phyloP scores from a whole-genome alignment of 2,888 invertebrate species.

The Cheilosia urbana region DNA sequence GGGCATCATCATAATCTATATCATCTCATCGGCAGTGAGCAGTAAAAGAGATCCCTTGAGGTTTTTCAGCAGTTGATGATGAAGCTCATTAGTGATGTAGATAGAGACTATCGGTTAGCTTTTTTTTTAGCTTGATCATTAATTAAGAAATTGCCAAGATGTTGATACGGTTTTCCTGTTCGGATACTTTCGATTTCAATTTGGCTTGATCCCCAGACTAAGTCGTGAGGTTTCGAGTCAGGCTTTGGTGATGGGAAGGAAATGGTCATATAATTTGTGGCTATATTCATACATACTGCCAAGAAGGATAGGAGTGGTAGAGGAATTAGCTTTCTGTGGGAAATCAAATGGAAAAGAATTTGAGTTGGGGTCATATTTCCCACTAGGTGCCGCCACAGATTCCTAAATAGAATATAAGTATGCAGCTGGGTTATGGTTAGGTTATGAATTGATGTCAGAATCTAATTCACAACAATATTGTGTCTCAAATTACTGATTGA shows the following conservation, averaged over 20 bases:
- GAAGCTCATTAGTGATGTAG: constrained; percentile 38
- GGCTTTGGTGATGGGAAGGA: neutral
- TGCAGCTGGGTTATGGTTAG: too few species aligned
- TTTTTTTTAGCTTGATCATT: constrained; percentile 24
- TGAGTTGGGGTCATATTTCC: too few species aligned
- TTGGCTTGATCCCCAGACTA: neutral
- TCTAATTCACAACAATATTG: too few species aligned
- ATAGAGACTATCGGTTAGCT: constrained; percentile 29
- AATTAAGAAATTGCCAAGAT: constrained; percentile 45
- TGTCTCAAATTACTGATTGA: too few species aligned
- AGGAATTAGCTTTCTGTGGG: too few species aligned
- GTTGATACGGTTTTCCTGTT: constrained; percentile 16
- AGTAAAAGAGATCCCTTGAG: constrained; percentile 1
- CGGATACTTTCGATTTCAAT: constrained; percentile 18
- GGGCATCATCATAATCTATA: constrained; percentile 47
- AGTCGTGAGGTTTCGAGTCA: too few species aligned
- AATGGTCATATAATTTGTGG: neutral
- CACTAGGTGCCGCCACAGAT: too few species aligned
- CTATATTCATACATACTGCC: too few species aligned
- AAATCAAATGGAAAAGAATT: too few species aligned
- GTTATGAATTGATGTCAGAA: too few species aligned
- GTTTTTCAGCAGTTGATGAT: constrained; percentile 12
- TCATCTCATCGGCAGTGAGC: constrained; percentile 4
- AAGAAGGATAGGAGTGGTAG: too few species aligned
- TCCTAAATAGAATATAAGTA: too few species aligned